phyloP scores from a whole-genome alignment of 2,888 invertebrate genomes.

The Caenorhabditis imperialis region DNA sequence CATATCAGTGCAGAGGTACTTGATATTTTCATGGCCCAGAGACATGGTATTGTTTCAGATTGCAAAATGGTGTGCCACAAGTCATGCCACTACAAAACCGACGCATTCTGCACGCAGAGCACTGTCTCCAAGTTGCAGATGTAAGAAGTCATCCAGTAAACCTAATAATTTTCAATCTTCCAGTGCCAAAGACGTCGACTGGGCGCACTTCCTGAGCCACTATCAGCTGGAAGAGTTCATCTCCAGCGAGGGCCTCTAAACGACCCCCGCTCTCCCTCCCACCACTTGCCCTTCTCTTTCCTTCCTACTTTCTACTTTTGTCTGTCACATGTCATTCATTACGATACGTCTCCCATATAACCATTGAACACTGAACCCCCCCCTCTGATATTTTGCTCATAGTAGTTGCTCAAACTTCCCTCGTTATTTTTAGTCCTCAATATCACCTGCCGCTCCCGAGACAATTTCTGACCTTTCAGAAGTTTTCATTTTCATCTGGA shows the following conservation, averaged over 20 bases:
- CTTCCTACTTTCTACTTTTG: constrained; percentile 3
- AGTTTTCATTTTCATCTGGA: constrained; percentile 32
- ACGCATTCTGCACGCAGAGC: constrained; percentile 71
- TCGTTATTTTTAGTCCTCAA: constrained; percentile 21
- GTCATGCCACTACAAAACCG: constrained; percentile 75
- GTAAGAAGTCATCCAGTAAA: constrained; percentile 47
- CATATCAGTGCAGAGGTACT: constrained; percentile 78
- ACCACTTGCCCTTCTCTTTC: constrained; percentile 29
- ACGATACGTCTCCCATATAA: too few species aligned
- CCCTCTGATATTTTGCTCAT: too few species aligned
- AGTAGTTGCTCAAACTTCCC: constrained; percentile 35
- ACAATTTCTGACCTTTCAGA: constrained; percentile 29
- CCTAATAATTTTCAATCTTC: constrained; percentile 19
- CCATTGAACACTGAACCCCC: too few species aligned
- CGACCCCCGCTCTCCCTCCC: constrained; percentile 29
- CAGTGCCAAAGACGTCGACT: constrained; percentile 74
- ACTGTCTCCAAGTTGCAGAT: constrained; percentile 68
- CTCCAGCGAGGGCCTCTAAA: constrained; percentile 70
- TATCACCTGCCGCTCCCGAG: constrained; percentile 26
- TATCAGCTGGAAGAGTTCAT: constrained; percentile 74
- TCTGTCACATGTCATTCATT: background rate
- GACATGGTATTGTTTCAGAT: constrained; percentile 62
- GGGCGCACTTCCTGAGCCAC: constrained; percentile 74
- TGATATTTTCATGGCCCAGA: background rate
- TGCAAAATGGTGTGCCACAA: constrained; percentile 78